A percentile compares a stretch with the other conserved stretches of the same genome.
These are phyloP conservation scores for Tortricodes alternella DNA, from an alignment of 2,888 invertebrate species.

Conservation along the genomic window DNA sequence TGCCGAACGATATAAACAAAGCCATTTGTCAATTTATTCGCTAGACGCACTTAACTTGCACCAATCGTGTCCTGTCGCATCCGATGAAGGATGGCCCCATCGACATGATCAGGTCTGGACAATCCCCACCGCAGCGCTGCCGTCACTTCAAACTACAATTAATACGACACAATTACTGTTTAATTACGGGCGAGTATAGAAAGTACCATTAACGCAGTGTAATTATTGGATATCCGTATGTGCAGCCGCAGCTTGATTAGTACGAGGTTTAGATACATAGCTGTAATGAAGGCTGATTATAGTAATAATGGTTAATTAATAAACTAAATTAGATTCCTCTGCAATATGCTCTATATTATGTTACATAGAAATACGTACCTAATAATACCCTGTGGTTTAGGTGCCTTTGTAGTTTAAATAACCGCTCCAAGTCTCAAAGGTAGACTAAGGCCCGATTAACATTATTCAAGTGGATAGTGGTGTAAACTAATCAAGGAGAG, in stretches of 20 bases:
- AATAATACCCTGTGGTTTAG: too few relatives aligned
- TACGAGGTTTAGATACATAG: not conserved
- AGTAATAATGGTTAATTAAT: not conserved
- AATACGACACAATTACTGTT: slow-evolving; percentile 4
- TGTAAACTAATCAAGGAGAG: too few relatives aligned
- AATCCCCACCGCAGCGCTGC: slow-evolving; percentile 34
- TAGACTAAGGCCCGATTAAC: too few relatives aligned
- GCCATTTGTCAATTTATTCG: not conserved
- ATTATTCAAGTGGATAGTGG: too few relatives aligned
- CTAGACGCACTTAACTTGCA: not conserved
- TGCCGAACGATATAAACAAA: too few relatives aligned
- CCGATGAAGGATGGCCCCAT: slow-evolving; percentile 48
- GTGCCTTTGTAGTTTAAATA: too few relatives aligned
- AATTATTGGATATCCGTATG: slow-evolving; percentile 3
- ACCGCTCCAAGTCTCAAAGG: too few relatives aligned
- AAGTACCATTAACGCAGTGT: slow-evolving; percentile 3
- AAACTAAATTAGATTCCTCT: not conserved
- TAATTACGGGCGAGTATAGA: not conserved
- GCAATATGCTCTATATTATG: too few relatives aligned
- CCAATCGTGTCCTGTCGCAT: slow-evolving; percentile 26
- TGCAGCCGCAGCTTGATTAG: slow-evolving; percentile 4
- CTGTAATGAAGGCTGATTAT: slow-evolving; percentile 9
- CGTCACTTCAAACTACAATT: slow-evolving; percentile 15
- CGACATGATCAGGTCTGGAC: slow-evolving; percentile 48
- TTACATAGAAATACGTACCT: too few relatives aligned